Conservation (phyloP, 2,113 vertebrate genomes). For the Chaetura pelagica region DNA sequence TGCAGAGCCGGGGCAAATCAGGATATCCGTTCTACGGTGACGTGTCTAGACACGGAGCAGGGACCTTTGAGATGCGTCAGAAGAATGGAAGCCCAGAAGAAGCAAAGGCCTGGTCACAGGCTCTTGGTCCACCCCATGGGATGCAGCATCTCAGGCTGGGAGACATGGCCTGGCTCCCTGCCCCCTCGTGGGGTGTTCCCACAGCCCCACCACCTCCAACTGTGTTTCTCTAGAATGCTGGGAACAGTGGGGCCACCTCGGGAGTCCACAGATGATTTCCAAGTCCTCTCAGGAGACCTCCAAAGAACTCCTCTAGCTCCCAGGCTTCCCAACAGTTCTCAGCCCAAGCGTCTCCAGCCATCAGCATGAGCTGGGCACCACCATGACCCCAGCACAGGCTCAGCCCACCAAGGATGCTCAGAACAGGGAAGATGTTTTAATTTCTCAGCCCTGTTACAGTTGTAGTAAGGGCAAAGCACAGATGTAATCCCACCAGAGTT, state of each 20-base stretch:
- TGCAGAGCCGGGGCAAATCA: not conserved
- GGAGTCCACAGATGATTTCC: not conserved
- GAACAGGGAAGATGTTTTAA: rapidly evolving
- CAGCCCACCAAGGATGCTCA: not conserved
- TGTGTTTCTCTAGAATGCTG: not conserved
- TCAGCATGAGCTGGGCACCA: not conserved
- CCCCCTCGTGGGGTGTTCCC: not conserved
- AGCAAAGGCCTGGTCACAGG: not conserved
- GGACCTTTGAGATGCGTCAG: not conserved
- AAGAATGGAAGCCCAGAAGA: not conserved
- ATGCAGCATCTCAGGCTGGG: not conserved
- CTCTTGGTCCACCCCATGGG: rapidly evolving
- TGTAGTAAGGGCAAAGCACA: not conserved
- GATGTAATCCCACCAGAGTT: not conserved
- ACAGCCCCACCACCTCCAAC: rapidly evolving
- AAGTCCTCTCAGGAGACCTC: not conserved
- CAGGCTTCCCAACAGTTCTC: not conserved
- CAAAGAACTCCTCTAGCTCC: not conserved
- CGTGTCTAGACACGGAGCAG: not conserved
- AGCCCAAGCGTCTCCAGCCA: not conserved
- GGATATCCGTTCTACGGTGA: not conserved
- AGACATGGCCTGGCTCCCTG: not conserved
- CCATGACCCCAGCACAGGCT: rapidly evolving
- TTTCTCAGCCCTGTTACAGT: not conserved
- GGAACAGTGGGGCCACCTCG: not conserved